Conservation (phyloP, 2,797 vertebrate species). For the Loris lydekkerianus region DNA sequence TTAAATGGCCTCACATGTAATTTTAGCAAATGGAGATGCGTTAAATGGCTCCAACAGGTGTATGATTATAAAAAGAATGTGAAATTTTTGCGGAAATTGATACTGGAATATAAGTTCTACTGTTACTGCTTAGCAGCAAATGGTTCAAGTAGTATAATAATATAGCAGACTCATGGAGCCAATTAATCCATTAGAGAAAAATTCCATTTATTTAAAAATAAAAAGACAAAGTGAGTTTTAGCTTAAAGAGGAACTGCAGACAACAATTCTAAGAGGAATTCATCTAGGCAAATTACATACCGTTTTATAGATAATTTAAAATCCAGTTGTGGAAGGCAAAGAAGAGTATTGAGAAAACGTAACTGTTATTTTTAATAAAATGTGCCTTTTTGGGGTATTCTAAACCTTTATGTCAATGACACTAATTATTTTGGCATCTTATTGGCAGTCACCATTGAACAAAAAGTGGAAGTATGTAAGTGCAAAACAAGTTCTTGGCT, state of each 20-base stretch:
- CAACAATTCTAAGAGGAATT: constrained; percentile 87
- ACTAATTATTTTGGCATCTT: constrained; percentile 89
- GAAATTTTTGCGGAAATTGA: constrained; percentile 80
- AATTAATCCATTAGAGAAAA: constrained; percentile 89
- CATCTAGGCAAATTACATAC: constrained; percentile 78
- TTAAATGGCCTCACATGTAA: constrained; percentile 73
- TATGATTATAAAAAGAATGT: constrained; percentile 86
- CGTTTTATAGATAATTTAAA: constrained; percentile 84
- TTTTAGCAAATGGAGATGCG: constrained; percentile 79
- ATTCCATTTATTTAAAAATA: constrained; percentile 85
- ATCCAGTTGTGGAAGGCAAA: constrained; percentile 83
- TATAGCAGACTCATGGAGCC: constrained; percentile 84
- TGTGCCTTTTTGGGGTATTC: constrained; percentile 82
- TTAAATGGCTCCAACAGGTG: constrained; percentile 80
- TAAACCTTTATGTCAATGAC: constrained; percentile 85
- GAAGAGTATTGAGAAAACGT: constrained; percentile 79
- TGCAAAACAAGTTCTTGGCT: constrained; percentile 89
- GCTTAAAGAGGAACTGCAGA: constrained; percentile 84
- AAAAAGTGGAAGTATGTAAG: constrained; percentile 82
- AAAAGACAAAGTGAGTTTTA: constrained; percentile 83
- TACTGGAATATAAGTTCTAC: constrained; percentile 72
- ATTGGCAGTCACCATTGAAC: constrained; percentile 86
- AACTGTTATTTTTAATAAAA: constrained; percentile 87
- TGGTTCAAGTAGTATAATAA: constrained; percentile 83
- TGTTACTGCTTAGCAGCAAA: constrained; percentile 81